Percentiles rank a stretch among this genome's conserved stretches.
Evolutionary conservation across 2,113 vertebrate species (phyloP).

Genomic region (Tenebrosternarchus preto): DNA sequence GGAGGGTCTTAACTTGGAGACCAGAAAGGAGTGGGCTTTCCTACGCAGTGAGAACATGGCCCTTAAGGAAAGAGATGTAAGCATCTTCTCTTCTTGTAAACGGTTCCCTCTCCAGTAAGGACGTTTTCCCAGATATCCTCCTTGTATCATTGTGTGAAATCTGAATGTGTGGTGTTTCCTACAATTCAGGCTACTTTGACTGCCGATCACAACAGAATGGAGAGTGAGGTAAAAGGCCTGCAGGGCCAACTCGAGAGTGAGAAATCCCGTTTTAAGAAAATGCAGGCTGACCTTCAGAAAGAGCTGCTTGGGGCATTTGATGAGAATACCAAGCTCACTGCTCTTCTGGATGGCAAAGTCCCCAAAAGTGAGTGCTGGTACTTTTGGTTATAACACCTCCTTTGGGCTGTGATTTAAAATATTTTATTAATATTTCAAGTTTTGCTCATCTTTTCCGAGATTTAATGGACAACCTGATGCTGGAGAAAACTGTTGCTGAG

Average conservation of each 20-base stretch:
- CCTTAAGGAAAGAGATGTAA: slow-evolving; percentile 82
- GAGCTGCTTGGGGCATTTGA: slow-evolving; percentile 81
- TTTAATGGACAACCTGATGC: slow-evolving; percentile 69
- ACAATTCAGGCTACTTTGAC: slow-evolving; percentile 72
- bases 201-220: slow-evolving; percentile 70
- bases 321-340: slow-evolving; percentile 84
- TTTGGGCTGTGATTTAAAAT: background rate
- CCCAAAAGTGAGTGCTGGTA: slow-evolving; percentile 80
- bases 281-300: slow-evolving; percentile 86
- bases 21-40: slow-evolving; percentile 87
- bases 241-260: slow-evolving; percentile 74
- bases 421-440: background rate
- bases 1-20: slow-evolving; percentile 82
- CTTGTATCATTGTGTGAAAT: background rate
- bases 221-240: slow-evolving; percentile 73
- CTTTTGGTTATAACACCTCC: too few species aligned
- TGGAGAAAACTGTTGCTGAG: slow-evolving; percentile 72
- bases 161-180: background rate
- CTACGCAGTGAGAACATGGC: slow-evolving; percentile 82
- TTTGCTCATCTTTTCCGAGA: slow-evolving; percentile 58
- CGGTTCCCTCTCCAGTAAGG: background rate
- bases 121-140: background rate
- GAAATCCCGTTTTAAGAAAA: slow-evolving; percentile 76
- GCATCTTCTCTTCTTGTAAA: slow-evolving; percentile 13
- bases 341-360: slow-evolving; percentile 82